Conservation (phyloP, 2,797 vertebrate species). For the Hyperoplus immaculatus region DNA sequence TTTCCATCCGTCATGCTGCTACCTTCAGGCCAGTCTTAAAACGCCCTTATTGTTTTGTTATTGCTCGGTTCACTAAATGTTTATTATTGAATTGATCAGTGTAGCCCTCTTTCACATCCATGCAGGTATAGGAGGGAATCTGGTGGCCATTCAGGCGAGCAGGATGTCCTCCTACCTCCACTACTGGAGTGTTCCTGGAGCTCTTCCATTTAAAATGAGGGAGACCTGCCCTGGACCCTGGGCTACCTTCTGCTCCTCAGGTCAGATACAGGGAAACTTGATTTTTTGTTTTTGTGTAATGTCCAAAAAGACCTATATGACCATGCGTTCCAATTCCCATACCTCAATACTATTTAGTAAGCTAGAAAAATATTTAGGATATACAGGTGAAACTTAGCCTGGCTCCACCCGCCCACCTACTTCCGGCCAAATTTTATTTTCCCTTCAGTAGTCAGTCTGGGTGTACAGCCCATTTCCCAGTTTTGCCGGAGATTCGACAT, state of each 20-base stretch:
- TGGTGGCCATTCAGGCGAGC: slow-evolving; percentile 93
- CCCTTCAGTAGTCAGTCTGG: no score
- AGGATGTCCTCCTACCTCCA: slow-evolving; percentile 93
- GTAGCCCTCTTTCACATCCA: neutral
- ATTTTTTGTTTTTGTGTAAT: no score
- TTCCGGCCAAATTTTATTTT: no score
- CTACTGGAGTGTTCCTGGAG: slow-evolving; percentile 88
- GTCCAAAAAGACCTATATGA: no score
- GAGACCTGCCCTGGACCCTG: slow-evolving; percentile 86
- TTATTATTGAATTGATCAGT: neutral
- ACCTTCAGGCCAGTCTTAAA: slow-evolving; percentile 2
- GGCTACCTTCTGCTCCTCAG: slow-evolving; percentile 88
- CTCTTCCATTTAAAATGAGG: slow-evolving; percentile 86
- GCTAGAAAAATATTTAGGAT: no score
- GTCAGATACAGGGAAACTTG: slow-evolving; percentile 64
- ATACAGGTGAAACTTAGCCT: no score
- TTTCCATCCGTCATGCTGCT: neutral
- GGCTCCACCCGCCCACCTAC: no score
- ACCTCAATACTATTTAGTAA: no score
- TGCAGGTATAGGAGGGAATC: slow-evolving; percentile 91
- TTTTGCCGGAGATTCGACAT: no score
- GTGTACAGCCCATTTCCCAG: no score
- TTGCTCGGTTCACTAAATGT: neutral
- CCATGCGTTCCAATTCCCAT: no score
- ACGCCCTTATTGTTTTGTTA: neutral